These are phyloP conservation scores for Sphaerophoria rueppellii DNA, from an alignment of 2,888 invertebrate genomes.

Conservation along the genomic window DNA sequence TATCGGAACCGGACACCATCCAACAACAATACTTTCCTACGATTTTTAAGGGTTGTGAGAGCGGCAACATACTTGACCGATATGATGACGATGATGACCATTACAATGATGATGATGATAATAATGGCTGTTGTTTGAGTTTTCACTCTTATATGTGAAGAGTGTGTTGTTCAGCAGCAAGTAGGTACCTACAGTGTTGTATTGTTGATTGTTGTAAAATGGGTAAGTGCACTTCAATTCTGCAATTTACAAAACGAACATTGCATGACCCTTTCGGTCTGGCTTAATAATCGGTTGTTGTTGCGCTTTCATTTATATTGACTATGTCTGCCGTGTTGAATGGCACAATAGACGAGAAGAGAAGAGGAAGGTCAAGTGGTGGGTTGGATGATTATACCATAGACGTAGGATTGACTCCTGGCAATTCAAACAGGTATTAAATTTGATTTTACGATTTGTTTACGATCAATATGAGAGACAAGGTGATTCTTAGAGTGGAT, in stretches of 20 bases:
- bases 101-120: slow-evolving; percentile 68
- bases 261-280: slow-evolving; percentile 73
- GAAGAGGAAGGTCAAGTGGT: slow-evolving; percentile 55
- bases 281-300: slow-evolving; percentile 69
- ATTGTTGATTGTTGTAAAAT: slow-evolving; percentile 37
- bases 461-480: slow-evolving; percentile 46
- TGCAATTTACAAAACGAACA: slow-evolving; percentile 52
- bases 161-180: neutral
- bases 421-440: slow-evolving; percentile 70
- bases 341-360: neutral
- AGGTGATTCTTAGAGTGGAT: slow-evolving; percentile 21
- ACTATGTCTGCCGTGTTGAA: slow-evolving; percentile 12
- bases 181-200: slow-evolving; percentile 57
- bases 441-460: slow-evolving; percentile 73
- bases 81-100: slow-evolving; percentile 62
- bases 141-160: slow-evolving; percentile 42
- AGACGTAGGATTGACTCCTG: slow-evolving; percentile 47
- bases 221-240: slow-evolving; percentile 67
- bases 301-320: slow-evolving; percentile 56
- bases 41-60: slow-evolving; percentile 33
- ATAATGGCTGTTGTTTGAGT: slow-evolving; percentile 51
- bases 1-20: slow-evolving; percentile 51
- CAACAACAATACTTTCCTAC: slow-evolving; percentile 27
- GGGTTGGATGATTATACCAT: slow-evolving; percentile 35
- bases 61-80: slow-evolving; percentile 58